Base-by-base conservation (phyloP, 2,113 vertebrate species). In the Dicerorhinus sumatrensis region DNA sequence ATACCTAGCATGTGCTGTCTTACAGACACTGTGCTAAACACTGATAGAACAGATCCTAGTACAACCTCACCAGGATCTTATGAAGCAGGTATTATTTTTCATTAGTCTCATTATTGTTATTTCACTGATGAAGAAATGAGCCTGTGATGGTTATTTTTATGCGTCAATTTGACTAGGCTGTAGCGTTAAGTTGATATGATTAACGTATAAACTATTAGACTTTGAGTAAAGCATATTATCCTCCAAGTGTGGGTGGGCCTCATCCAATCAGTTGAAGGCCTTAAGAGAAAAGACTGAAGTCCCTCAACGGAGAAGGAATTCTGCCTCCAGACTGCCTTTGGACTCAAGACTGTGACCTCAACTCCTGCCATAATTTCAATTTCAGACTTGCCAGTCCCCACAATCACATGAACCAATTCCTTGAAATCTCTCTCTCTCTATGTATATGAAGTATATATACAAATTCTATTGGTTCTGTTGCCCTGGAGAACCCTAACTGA, bases 81-180 rank as follows among this genome's bases (percentile, higher is more conserved):
- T 4, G 27, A 76, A 58, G 51, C 65, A 80, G 33, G 16, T 36
- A 8, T 29, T 6, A 63, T 29, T 75, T 54, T 84, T 25, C 4
- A 4, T 39, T 36, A 27, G 63, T 60, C 54, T 87, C 16, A 20
- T 67, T 42, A 54, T 62, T 80, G 20, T 39, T 31, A 56, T 90
- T 88, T 72, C 33, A 83, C 23, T 14, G 14, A 29, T 62, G 33
- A 91, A 70, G 33, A 79, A 90, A 94, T 86, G 33, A 77, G 27
- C 10, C 51, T 51, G 1, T 70, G n/a, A 33, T 72, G 33, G 31
- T 27, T 48, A 56, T 56, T 69, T 95, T 84, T 70, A 76, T 46
- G 31, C 65, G 60, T 72, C 70, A 54, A 1, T 25, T 62, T 83
- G 13, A 48, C 9, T 11, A 42, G 42, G 54, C 17, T 21, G 10